Conservation (phyloP, 1,140 invertebrate species). For the Hydropsyche tenuis region DNA sequence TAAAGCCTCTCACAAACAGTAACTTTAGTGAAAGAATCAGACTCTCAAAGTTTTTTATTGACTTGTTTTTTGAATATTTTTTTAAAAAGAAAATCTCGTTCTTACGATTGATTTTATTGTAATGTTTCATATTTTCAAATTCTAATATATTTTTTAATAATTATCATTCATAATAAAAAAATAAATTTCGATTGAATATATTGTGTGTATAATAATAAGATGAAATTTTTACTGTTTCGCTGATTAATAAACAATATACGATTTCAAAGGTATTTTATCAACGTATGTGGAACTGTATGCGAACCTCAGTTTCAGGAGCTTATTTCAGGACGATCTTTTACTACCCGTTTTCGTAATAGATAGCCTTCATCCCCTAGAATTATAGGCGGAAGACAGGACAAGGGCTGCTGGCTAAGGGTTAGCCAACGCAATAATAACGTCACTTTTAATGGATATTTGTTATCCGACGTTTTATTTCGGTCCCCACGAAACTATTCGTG, state of each 20-base stretch:
- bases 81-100: too few species aligned
- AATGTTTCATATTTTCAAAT: too few species aligned
- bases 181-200: background rate
- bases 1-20: conserved; percentile 5
- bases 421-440: conserved; percentile 44
- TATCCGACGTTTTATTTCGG: conserved; percentile 31
- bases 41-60: background rate
- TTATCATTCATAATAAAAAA: background rate
- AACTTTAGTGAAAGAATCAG: background rate
- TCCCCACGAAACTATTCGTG: conserved; percentile 22
- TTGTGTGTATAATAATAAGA: too few species aligned
- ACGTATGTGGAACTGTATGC: background rate
- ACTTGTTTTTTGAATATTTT: too few species aligned
- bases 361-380: conserved; percentile 38
- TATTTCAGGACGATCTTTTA: conserved; percentile 12
- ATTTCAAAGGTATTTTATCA: background rate
- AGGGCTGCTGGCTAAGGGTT: conserved; percentile 36
- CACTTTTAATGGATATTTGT: conserved; percentile 47
- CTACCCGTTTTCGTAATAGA: conserved; percentile 32
- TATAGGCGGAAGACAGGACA: conserved; percentile 37
- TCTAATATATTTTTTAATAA: too few species aligned
- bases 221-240: background rate
- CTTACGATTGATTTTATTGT: too few species aligned
- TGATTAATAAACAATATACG: background rate
- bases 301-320: conserved; percentile 20